Evolutionary conservation across 1,140 invertebrate species (phyloP), one percentile per base, ranked within the genome.

Genomic region (Hylaeus volcanicus): DNA sequence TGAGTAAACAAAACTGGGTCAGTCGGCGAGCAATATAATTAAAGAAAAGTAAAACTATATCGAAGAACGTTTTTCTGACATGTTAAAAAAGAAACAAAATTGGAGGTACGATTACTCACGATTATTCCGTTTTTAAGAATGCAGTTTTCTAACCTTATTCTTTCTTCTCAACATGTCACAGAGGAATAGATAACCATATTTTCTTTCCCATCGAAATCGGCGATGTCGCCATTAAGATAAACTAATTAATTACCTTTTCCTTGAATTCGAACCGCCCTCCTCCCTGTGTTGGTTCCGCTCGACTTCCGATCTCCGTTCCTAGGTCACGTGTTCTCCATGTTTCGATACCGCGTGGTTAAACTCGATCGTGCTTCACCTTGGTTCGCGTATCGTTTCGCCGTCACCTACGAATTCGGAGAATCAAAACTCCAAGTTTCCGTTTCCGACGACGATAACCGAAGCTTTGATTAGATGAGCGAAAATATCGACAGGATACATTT

Each of bases 301-400:
- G 5, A 6, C 45, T 63, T 26, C 41, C 70, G 64, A 63, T 48
- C 79, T 82, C 55, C 56, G 51, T 45, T 72, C 64, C 45, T 48
- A 11, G 73, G 68, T 87, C 86, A 86, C 85, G 77, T 86, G 85
- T 87, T 79, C 70, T 84, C 82, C 85, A 86, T 87, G 60, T 84
- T 86, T 82, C 74, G 14, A 6, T 58, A 43, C 12, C 72, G 37
- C 78, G 72, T 14, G 70, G 70, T 26, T 48, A 66, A 65, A 55
- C 6, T 6, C 15, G 71, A 79, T 79, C 51, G 51, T 11, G 9
- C 15, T 37, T 5, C 15, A n/a, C 26, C 56, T 15, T 26, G 26
- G 37, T 5, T 78, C 37, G 2, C 1, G 1, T 5, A 41, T 14
- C 45, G n/a, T 5, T 26, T 15, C 15, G 12, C 12, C 11, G 26